Evolutionary conservation across 1,140 invertebrate genomes (phyloP), one percentile per base, ranked within the genome.

Genomic region (Panulirus ornatus): DNA sequence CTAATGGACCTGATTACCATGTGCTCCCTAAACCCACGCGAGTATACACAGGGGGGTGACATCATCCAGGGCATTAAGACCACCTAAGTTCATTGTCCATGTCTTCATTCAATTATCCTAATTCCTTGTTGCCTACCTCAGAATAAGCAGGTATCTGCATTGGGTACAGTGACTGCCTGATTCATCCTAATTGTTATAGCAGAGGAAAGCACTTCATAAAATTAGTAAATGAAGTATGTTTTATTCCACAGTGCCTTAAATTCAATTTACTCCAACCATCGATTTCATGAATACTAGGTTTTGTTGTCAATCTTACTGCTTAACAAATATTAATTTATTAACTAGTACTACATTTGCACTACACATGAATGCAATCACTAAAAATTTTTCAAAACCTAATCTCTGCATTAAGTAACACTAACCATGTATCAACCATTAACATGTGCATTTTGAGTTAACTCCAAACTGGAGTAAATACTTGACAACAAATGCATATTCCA

Each of bases 1-100:
- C 88, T 83, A 82, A 89, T 87, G 85, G 76, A 83, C 81, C 81
- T 83, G 81, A 89, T 89, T 75, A 89, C 79, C 88, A 83, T 54
- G 88, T 89, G 88, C 88, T 89, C 88, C 88, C 88, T 89, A 89
- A 71, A 82, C 88, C 88, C 88, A 89, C 63, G 78, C 63, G 66
- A 88, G 88, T 89, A 89, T 89, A 89, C 81, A 83, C 70, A 63
- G 79, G 78, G 88, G 88, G 88, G 66, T 81, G 88, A 86, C 81
- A 73, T 89, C 81, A 83, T 82, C 70, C 66, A 58, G 70, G 79
- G 66, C 40, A 58, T 54, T 22, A 51, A 22, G 71, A 19, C 51
- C 54, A 30, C 54, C 30, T 44, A 36, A 83, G 78, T 63, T 27
- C 44, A n/a, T n/a, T n/a, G n/a, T 38, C 30, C 36, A 44, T 47